Conservation (phyloP, 2,113 vertebrate species). For the Siphamia tubifer region DNA sequence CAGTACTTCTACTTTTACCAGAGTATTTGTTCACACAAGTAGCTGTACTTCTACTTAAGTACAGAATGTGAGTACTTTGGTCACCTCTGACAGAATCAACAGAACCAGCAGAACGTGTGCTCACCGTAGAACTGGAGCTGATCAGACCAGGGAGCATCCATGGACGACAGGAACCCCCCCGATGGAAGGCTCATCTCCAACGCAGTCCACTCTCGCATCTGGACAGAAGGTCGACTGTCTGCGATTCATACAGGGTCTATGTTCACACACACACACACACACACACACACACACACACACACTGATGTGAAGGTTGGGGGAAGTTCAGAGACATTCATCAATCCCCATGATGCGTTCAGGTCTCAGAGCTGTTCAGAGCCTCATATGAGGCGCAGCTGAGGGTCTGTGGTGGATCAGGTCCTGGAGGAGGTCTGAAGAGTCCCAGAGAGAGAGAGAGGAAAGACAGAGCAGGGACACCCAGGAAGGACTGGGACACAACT, state of each 20-base stretch:
- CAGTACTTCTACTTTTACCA: no score
- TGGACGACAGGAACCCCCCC: constrained; percentile 82
- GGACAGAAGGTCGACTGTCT: constrained; percentile 46
- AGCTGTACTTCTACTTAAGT: no score
- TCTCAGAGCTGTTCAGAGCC: constrained; percentile 54
- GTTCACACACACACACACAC: constrained; percentile 21
- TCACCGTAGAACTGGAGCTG: constrained; percentile 88
- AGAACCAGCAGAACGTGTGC: no score
- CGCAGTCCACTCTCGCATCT: constrained; percentile 86
- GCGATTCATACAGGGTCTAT: constrained; percentile 19
- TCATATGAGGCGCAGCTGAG: constrained; percentile 68
- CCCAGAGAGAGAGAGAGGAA: constrained; percentile 29
- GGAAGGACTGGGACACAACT: constrained; percentile 51
- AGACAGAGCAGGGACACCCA: constrained; percentile 61
- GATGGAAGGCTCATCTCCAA: constrained; percentile 84
- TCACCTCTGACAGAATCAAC: no score
- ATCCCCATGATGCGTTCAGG: constrained; percentile 51
- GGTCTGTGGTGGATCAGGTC: constrained; percentile 43
- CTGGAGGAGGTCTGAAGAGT: constrained; percentile 58
- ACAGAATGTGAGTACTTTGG: no score
- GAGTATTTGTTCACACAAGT: no score
- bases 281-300: constrained; percentile 10
- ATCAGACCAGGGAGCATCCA: constrained; percentile 86
- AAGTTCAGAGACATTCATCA: constrained; percentile 56
- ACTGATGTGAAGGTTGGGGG: constrained; percentile 54